phyloP scores from a whole-genome alignment of 2,888 invertebrate genomes.

The Synergus laeviventris region DNA sequence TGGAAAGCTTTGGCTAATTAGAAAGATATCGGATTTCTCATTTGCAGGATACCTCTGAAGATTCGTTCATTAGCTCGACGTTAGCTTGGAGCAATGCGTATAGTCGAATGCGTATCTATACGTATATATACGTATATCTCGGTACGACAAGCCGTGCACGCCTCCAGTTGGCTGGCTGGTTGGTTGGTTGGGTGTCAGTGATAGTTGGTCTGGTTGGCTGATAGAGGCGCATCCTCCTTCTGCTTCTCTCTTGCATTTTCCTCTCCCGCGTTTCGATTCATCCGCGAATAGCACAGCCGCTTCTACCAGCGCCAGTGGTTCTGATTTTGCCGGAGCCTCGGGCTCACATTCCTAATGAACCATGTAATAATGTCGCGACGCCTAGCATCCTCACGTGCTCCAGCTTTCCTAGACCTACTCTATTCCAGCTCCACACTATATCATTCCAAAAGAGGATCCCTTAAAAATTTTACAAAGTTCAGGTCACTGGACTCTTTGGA shows the following conservation, averaged over 20 bases:
- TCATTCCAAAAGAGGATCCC: background rate
- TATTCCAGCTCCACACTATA: background rate
- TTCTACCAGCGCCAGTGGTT: slow-evolving; percentile 43
- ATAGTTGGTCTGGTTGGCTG: slow-evolving; percentile 65
- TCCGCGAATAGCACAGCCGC: slow-evolving; percentile 54
- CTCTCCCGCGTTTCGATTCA: slow-evolving; percentile 54
- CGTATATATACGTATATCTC: slow-evolving; percentile 47
- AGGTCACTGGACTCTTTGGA: too few species aligned
- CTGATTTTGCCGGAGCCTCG: slow-evolving; percentile 57
- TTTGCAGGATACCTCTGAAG: slow-evolving; percentile 61
- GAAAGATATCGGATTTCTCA: slow-evolving; percentile 65
- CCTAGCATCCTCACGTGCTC: slow-evolving; percentile 42
- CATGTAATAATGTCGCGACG: slow-evolving; percentile 72
- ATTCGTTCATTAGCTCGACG: slow-evolving; percentile 62
- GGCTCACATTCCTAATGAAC: slow-evolving; percentile 71
- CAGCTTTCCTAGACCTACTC: background rate
- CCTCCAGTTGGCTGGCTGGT: slow-evolving; percentile 65
- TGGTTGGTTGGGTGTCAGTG: slow-evolving; percentile 53
- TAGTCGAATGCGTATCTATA: slow-evolving; percentile 41
- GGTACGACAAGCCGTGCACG: slow-evolving; percentile 51
- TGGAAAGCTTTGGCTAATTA: slow-evolving; percentile 60
- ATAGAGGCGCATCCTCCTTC: slow-evolving; percentile 62
- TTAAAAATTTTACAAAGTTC: too few species aligned
- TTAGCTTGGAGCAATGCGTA: slow-evolving; percentile 51
- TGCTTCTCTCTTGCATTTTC: slow-evolving; percentile 51